A percentile compares a stretch with the other conserved stretches of the same genome.
Conservation (phyloP, 2,797 vertebrate genomes). For the Ispidina lecontei region DNA sequence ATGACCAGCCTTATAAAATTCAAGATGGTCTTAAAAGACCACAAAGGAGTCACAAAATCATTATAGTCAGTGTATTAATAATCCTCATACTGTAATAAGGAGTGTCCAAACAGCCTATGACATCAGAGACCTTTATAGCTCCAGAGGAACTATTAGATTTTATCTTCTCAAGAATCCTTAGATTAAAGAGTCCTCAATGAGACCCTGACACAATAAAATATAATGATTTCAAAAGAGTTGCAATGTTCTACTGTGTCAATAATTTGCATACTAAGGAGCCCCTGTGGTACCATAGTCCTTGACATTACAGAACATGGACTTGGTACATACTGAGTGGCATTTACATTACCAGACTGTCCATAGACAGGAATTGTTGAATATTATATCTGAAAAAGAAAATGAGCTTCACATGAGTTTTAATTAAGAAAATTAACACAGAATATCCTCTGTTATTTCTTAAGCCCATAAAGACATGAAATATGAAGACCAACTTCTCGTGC, state of each 20-base stretch:
- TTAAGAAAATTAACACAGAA: background rate
- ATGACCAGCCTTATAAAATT: constrained; percentile 24
- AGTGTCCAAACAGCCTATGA: constrained; percentile 76
- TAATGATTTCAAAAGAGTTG: constrained; percentile 71
- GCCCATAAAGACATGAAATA: background rate
- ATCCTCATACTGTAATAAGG: constrained; percentile 51
- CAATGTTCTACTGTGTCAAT: constrained; percentile 71
- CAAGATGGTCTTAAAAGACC: constrained; percentile 9
- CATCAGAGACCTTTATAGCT: constrained; percentile 74
- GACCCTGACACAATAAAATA: constrained; percentile 75
- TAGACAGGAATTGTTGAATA: background rate
- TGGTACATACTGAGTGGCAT: background rate
- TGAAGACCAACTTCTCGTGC: background rate
- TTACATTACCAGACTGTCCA: background rate
- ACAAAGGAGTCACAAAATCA: constrained; percentile 50
- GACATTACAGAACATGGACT: constrained; percentile 16
- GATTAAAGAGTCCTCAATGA: constrained; percentile 76
- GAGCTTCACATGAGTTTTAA: background rate
- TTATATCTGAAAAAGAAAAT: background rate
- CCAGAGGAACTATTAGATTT: constrained; percentile 71
- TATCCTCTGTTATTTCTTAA: background rate
- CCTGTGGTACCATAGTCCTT: constrained; percentile 42
- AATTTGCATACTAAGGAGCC: constrained; percentile 72
- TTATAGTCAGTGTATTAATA: constrained; percentile 52
- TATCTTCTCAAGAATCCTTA: constrained; percentile 74